Evolutionary conservation across 2,113 vertebrate genomes (phyloP).

Genomic region (Pelvicachromis taeniatus): DNA sequence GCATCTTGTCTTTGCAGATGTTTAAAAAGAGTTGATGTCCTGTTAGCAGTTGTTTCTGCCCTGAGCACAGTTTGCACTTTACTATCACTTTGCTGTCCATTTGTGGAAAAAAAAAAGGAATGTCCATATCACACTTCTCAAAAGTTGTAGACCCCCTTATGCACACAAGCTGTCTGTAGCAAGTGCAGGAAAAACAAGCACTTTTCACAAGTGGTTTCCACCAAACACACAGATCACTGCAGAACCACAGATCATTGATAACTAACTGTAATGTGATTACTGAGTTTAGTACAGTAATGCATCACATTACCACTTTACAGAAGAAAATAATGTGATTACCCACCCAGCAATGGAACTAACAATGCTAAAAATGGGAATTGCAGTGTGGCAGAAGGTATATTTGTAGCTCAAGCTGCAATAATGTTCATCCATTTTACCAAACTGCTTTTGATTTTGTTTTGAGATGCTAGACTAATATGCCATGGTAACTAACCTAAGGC

Average conservation of each 20-base stretch:
- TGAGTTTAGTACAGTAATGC: not conserved
- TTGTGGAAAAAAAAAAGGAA: not conserved
- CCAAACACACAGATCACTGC: not conserved
- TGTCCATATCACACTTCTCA: not conserved
- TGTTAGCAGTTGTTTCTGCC: not conserved
- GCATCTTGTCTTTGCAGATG: not conserved
- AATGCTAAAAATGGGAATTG: not conserved
- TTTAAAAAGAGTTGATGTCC: not conserved
- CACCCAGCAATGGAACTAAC: not conserved
- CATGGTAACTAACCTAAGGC: constrained; percentile 54
- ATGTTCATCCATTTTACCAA: not conserved
- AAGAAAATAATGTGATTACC: not conserved
- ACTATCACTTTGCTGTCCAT: not conserved
- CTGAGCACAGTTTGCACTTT: not conserved
- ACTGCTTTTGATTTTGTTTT: constrained; percentile 34
- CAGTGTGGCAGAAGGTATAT: not conserved
- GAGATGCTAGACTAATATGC: constrained; percentile 19
- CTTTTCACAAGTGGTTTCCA: not conserved
- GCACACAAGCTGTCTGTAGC: not conserved
- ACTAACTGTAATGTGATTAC: not conserved
- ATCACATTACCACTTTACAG: not conserved
- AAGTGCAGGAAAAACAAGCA: not conserved
- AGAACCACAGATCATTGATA: not conserved
- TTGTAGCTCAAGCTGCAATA: not conserved
- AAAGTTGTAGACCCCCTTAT: not conserved